A percentile compares a stretch with the other conserved stretches of the same genome.
These are phyloP conservation scores for Buceros bicornis DNA, from an alignment of 2,797 vertebrate genomes.

Conservation along the genomic window DNA sequence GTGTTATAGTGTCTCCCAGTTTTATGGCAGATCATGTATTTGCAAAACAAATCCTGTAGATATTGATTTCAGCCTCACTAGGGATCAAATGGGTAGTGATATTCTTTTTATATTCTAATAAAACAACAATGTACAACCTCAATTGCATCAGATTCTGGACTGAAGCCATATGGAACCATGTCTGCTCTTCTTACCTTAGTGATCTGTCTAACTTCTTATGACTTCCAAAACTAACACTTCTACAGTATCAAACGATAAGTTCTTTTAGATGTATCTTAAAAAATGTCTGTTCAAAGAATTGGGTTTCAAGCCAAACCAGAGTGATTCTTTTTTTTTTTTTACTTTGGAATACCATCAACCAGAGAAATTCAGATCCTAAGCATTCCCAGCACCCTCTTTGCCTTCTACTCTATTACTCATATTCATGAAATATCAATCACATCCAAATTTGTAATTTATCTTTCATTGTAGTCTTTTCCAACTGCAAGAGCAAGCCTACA, in stretches of 20 bases:
- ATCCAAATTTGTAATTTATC: neutral
- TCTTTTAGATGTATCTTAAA: neutral
- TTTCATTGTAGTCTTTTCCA: neutral
- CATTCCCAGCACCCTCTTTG: neutral
- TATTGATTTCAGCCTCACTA: neutral
- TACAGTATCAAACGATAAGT: neutral
- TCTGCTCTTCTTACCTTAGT: neutral
- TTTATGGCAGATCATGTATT: neutral
- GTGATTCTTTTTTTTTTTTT: neutral
- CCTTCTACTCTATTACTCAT: neutral
- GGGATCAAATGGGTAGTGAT: neutral
- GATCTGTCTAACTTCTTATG: neutral
- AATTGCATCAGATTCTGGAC: neutral
- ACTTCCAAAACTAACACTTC: neutral
- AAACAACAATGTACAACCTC: neutral
- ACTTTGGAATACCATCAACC: neutral
- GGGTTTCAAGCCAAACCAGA: neutral
- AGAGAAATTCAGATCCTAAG: neutral
- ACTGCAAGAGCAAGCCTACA: neutral
- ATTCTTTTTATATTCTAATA: neutral
- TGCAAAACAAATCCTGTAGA: neutral
- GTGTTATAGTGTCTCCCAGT: neutral
- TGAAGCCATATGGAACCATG: neutral
- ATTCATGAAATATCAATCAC: neutral
- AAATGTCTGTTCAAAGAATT: neutral